Conservation (phyloP, 2,888 invertebrate species). For the Cataglyphis cursor region DNA sequence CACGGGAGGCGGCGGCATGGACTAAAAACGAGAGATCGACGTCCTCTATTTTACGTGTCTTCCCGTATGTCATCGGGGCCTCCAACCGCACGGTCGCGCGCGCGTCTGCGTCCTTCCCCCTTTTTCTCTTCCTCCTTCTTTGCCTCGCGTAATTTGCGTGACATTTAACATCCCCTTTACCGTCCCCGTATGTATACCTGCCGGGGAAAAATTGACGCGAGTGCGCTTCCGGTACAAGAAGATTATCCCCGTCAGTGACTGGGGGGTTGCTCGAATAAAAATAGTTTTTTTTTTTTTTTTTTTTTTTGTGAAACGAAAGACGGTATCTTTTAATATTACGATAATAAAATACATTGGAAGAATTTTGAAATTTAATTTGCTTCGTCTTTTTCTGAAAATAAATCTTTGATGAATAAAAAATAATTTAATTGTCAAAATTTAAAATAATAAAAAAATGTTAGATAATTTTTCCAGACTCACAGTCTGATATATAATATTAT, state of each 20-base stretch:
- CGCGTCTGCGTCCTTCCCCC: conserved; percentile 64
- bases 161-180: conserved; percentile 53
- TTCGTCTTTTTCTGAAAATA: not conserved
- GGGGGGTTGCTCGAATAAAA: conserved; percentile 5
- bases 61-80: conserved; percentile 72
- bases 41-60: conserved; percentile 75
- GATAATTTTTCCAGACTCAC: not conserved
- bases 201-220: conserved; percentile 44
- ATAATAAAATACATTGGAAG: not conserved
- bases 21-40: conserved; percentile 72
- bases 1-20: conserved; percentile 45
- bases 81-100: conserved; percentile 56
- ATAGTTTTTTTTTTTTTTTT: conserved; percentile 1
- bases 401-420: not conserved
- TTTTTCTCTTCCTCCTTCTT: conserved; percentile 71
- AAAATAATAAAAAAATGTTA: not conserved
- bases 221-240: conserved; percentile 26
- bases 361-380: not conserved
- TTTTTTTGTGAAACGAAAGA: not conserved
- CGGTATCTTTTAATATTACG: conserved; percentile 7
- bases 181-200: conserved; percentile 46
- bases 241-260: not conserved
- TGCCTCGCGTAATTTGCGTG: conserved; percentile 47
- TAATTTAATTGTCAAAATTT: not conserved
- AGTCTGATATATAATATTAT: not conserved